These are phyloP conservation scores for Ctenosaura bakeri DNA, from an alignment of 2,797 vertebrate genomes.

Conservation along the genomic window DNA sequence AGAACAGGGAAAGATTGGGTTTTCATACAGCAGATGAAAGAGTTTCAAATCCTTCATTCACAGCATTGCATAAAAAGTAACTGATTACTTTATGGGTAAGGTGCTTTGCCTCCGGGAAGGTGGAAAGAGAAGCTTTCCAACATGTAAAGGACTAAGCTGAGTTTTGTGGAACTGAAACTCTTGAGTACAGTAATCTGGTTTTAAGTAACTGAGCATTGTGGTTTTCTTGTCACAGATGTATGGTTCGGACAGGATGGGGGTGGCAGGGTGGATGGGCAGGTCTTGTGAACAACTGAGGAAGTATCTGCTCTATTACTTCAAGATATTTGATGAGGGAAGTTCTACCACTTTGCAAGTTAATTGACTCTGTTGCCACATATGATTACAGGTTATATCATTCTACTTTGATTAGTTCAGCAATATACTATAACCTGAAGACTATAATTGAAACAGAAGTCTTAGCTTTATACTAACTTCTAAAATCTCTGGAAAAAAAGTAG, in stretches of 20 bases:
- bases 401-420: background rate
- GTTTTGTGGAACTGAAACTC: background rate
- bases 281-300: background rate
- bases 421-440: background rate
- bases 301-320: background rate
- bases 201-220: background rate
- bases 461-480: background rate
- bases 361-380: background rate
- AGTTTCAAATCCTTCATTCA: background rate
- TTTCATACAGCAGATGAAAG: background rate
- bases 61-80: fast-evolving
- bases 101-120: no score
- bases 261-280: background rate
- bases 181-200: background rate
- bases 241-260: background rate
- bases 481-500: background rate
- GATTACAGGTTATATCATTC: background rate
- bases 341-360: background rate
- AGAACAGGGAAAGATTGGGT: background rate
- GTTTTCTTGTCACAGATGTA: background rate
- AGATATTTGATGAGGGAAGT: background rate
- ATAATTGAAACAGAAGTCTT: background rate
- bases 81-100: background rate
- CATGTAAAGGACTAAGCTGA: background rate
- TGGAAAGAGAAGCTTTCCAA: background rate